Conservation (phyloP, 2,888 invertebrate species). For the Cotesia congregata region DNA sequence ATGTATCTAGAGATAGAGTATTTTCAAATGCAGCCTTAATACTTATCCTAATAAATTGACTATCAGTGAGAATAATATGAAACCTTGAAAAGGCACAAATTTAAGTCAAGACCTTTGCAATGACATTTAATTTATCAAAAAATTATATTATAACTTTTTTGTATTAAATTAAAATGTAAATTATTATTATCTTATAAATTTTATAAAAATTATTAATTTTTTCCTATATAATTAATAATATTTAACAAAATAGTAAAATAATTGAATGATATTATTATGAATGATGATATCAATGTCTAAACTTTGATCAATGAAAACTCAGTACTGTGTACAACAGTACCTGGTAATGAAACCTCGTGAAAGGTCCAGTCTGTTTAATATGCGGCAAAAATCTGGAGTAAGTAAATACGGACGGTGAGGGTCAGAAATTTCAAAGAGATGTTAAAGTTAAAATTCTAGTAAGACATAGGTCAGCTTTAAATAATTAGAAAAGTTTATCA, state of each 20-base stretch:
- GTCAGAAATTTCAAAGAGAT: not conserved
- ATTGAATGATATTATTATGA: not conserved
- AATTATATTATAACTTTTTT: no score
- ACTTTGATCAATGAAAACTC: not conserved
- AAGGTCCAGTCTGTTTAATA: not conserved
- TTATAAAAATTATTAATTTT: no score
- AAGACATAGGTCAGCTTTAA: not conserved
- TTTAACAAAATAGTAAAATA: not conserved
- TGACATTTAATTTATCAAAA: no score
- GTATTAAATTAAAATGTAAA: no score
- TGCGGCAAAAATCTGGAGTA: not conserved
- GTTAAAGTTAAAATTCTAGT: not conserved
- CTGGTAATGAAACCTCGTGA: not conserved
- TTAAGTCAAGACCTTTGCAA: no score
- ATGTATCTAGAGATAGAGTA: no score
- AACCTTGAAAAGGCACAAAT: no score
- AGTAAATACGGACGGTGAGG: not conserved
- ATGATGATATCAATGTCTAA: constrained; percentile 3
- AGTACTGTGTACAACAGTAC: not conserved
- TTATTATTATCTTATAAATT: no score
- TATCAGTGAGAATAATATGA: no score
- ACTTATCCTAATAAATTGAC: no score
- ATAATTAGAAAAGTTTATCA: not conserved
- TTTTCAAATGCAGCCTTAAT: no score
- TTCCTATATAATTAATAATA: no score